Evolutionary conservation across 1,140 invertebrate species (phyloP), one percentile per base, ranked within the genome.

Genomic region (Parapsyche elsis): DNA sequence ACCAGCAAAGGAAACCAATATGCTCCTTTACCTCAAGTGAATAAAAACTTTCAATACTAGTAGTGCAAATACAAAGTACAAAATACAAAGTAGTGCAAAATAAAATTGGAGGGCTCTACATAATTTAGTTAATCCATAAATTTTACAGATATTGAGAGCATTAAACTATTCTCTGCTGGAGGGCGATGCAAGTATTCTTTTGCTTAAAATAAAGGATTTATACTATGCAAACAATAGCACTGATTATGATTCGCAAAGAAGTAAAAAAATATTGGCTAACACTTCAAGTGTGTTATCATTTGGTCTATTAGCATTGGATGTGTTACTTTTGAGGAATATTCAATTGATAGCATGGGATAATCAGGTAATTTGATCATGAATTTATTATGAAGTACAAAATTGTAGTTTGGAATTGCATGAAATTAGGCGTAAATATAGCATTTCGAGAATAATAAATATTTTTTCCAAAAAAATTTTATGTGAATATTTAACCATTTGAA

Each of bases 291-390:
- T 91, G 9, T 80, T 91, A 0, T 90, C 91, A 0, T 90, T 92
- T 79, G 91, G 90, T 0, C 88, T 92, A 24, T 83, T 92, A 77
- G 90, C 90, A 0, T 85, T 92, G 78, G 91, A 91, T 84, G 87
- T 92, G 0, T 90, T 92, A 85, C 83, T 92, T 24, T 81, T 92
- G 5, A 91, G 91, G 83, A 91, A 92, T 84, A 90, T 92, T 46
- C 91, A 92, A 82, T 84, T 89, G 10, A 89, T 90, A 85, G 89
- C 89, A 0, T 89, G 89, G 87, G 88, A 90, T 81, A 90, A 88
- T 83, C 87, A 89, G 85, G 88, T 89, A 26, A 73, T 1, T 73
- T 16, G 57, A 61, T 61, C n/a, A n/a, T n/a, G 5, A 46, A 46
- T 53, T 53, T 53, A 53, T 5, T 53, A 53, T 44, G 46, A 21